Evolutionary conservation across 2,113 vertebrate species (phyloP).

Genomic region (Galeopterus variegatus): DNA sequence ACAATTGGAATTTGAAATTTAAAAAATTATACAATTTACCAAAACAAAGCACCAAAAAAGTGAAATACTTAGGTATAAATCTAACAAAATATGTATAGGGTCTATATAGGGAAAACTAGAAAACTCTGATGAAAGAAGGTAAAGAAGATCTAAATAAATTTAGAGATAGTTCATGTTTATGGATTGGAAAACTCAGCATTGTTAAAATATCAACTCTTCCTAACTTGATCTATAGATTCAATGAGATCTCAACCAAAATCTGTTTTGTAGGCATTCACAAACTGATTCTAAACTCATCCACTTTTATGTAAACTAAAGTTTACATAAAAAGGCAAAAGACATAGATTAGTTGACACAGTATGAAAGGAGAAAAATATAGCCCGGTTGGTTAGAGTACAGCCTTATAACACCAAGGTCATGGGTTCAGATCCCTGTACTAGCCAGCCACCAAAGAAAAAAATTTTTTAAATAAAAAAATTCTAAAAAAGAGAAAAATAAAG

Average conservation of each 20-base stretch:
- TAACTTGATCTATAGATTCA: neutral
- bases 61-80: neutral
- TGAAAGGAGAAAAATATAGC: neutral
- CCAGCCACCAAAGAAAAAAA: too few relatives aligned
- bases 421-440: too few relatives aligned
- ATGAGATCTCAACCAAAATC: neutral
- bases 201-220: neutral
- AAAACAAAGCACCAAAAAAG: neutral
- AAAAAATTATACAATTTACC: neutral
- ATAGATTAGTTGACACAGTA: neutral
- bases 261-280: neutral
- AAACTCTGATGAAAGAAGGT: neutral
- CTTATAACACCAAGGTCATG: too few relatives aligned
- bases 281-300: neutral
- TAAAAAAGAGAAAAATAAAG: neutral
- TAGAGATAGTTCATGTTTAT: neutral
- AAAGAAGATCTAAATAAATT: neutral
- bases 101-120: neutral
- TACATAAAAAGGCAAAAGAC: neutral
- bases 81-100: neutral
- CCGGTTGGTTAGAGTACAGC: too few relatives aligned
- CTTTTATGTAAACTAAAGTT: neutral
- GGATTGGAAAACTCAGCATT: neutral
- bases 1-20: neutral
- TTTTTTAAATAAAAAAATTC: too few relatives aligned